These are phyloP conservation scores for Phaenicophaeus curvirostris DNA, from an alignment of 2,797 vertebrate species.

Conservation along the genomic window DNA sequence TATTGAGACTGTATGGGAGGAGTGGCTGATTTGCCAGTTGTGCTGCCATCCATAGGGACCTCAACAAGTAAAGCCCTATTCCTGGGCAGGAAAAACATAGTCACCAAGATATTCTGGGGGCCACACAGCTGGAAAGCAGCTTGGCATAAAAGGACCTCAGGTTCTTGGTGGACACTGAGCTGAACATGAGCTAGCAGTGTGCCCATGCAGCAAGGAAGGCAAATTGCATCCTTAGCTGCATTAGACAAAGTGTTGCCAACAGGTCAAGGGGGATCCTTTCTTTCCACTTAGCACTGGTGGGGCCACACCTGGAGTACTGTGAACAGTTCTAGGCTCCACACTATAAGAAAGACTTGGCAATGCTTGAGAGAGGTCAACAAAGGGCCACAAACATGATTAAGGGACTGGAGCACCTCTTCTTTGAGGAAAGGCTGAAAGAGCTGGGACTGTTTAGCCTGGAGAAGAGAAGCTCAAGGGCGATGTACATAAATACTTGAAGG, in stretches of 20 bases:
- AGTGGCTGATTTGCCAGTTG: not conserved
- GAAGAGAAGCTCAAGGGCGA: not conserved
- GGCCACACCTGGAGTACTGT: not conserved
- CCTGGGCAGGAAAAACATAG: not conserved
- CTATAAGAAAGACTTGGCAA: not conserved
- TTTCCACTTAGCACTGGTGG: not conserved
- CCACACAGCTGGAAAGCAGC: not conserved
- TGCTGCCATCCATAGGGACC: not conserved
- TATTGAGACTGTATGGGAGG: not conserved
- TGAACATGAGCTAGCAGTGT: not conserved
- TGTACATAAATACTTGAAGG: not conserved
- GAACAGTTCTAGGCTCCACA: not conserved
- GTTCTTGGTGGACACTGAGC: not conserved
- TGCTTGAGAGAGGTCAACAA: not conserved
- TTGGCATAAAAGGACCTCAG: not conserved
- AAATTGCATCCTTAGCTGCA: not conserved
- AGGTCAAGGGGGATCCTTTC: not conserved
- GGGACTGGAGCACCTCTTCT: not conserved
- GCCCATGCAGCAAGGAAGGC: not conserved
- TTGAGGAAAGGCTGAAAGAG: not conserved
- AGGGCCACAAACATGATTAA: not conserved
- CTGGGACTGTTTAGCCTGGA: not conserved
- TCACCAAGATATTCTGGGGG: accelerated
- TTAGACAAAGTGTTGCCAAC: not conserved
- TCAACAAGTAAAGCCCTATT: not conserved